Base-by-base conservation (phyloP, 2,888 invertebrate species). In the Onthophagus sagittarius region DNA sequence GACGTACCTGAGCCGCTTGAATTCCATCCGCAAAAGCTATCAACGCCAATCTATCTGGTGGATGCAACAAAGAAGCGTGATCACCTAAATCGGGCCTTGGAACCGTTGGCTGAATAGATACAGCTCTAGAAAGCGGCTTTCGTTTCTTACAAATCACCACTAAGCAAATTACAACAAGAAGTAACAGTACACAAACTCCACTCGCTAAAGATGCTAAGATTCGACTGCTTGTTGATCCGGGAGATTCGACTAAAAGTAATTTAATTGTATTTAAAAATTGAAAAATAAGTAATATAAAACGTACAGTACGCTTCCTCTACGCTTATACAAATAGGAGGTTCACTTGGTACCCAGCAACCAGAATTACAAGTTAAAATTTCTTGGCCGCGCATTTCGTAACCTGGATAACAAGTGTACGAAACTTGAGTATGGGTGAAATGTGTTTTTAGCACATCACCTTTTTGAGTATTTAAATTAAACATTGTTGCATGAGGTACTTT, bases 1-100 rank as follows among this genome's bases (percentile, higher is more conserved):
- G 67, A 75, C 79, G 78, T 79, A 85, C 85, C 84, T 85, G 84
- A 62, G 83, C 83, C 72, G 78, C 79, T 77, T 86, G 85, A 63
- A 86, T 83, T 5, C 86, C 86, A 78, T 88, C 87, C 65, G 88
- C 87, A 79, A 87, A 88, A 2, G 88, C 88, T 76, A 88, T 88
- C 75, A 88, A 82, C 39, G 88, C 87, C 78, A 88, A 82, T 69
- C 88, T 81, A 79, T 88, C 88, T n/a, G 86, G 86, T 80, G 87
- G 86, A 63, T 85, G 84, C 63, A 84, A 77, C 32, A 84, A 79
- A 63, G 81, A 81, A 5, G 83, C 82, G 74, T 84, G 84, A 78
- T 84, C 84, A 39, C 81, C 80, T 71, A 81, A 78, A 77, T 80
- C 81, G 69, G 81, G 78, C 63, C 79, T 76, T 63, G 77, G 80